Evolutionary conservation across 2,888 invertebrate species (phyloP).

Genomic region (Drosophila longiperda): DNA sequence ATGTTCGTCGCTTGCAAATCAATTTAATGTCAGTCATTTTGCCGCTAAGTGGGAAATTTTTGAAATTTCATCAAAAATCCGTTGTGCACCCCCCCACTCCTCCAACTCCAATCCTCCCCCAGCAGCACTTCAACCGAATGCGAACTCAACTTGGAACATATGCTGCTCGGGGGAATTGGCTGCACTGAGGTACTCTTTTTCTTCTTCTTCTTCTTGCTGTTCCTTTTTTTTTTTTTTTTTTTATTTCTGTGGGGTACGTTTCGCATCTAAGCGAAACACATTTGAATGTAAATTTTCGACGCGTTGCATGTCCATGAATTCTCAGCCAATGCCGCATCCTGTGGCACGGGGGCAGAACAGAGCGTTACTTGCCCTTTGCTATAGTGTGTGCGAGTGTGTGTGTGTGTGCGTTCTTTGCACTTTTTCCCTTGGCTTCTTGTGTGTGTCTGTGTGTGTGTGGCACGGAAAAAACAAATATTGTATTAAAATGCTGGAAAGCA

Average conservation of each 20-base stretch:
- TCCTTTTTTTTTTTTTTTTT: conserved; percentile 22
- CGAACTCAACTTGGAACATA: conserved; percentile 59
- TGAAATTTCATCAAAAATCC: conserved; percentile 83
- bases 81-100: conserved; percentile 43
- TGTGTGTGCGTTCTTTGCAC: conserved; percentile 43
- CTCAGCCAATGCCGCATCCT: conserved; percentile 46
- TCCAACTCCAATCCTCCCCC: conserved; percentile 26
- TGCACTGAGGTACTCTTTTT: conserved; percentile 71
- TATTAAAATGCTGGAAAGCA: conserved; percentile 83
- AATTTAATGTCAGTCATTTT: conserved; percentile 84
- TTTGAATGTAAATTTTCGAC: conserved; percentile 81
- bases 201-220: conserved; percentile 15
- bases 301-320: conserved; percentile 78
- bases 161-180: conserved; percentile 79
- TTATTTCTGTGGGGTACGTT: conserved; percentile 18
- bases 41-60: conserved; percentile 75
- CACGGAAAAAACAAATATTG: conserved; percentile 74
- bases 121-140: background rate
- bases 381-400: conserved; percentile 9
- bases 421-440: conserved; percentile 50
- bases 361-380: conserved; percentile 60
- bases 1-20: conserved; percentile 83
- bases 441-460: conserved; percentile 30
- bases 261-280: conserved; percentile 79
- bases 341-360: conserved; percentile 7